Percentiles rank a stretch among this genome's conserved stretches.
Evolutionary conservation across 1,140 invertebrate species (phyloP).

Genomic region (Acyrthosiphon pisum): DNA sequence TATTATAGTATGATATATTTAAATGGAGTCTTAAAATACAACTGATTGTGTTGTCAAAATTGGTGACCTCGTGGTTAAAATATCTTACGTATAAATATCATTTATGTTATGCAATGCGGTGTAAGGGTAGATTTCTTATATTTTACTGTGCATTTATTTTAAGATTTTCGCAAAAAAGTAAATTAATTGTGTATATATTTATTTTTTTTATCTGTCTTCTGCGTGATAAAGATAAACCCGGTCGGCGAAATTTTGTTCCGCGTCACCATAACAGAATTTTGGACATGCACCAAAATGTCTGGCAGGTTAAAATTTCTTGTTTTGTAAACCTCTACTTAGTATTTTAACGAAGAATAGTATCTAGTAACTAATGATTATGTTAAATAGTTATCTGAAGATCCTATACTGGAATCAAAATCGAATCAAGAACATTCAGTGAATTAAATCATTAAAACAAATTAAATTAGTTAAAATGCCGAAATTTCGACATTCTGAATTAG

Average conservation of each 20-base stretch:
- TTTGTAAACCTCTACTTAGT: slow-evolving; percentile 21
- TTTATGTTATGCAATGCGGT: background rate
- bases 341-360: background rate
- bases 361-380: background rate
- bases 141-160: slow-evolving; percentile 14
- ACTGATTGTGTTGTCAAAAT: background rate
- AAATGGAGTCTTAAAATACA: background rate
- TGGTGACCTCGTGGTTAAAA: background rate
- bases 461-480: background rate
- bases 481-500: background rate
- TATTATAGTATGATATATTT: background rate
- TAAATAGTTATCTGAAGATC: background rate
- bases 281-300: slow-evolving; percentile 32
- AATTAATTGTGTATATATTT: background rate
- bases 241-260: slow-evolving; percentile 28
- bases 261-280: slow-evolving; percentile 16
- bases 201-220: background rate
- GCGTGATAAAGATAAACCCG: slow-evolving; percentile 32
- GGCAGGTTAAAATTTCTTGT: slow-evolving; percentile 3
- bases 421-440: background rate
- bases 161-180: background rate
- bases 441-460: background rate
- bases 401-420: background rate
- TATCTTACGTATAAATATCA: slow-evolving; percentile 30
- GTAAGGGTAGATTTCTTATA: slow-evolving; percentile 16